Percentiles rank a stretch among this genome's conserved stretches.
These are phyloP conservation scores for Characodon lateralis DNA, from an alignment of 2,797 vertebrate genomes.

Conservation along the genomic window DNA sequence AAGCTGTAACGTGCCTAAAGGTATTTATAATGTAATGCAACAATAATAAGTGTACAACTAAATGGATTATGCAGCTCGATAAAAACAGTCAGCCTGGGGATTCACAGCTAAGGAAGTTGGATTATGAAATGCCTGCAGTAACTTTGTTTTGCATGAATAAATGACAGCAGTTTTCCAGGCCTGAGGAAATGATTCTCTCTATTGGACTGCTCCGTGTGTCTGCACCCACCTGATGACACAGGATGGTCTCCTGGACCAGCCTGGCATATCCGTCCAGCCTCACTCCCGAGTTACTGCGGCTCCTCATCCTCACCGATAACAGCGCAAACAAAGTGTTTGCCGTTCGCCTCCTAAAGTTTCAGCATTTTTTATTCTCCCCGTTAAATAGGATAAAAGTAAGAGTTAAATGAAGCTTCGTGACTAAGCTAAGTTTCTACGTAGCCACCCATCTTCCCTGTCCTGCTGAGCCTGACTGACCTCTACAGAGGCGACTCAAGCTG, in stretches of 20 bases:
- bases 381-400: neutral
- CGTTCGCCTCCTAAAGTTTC: neutral
- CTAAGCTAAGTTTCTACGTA: neutral
- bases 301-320: constrained; percentile 84
- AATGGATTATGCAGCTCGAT: neutral
- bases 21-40: neutral
- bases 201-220: neutral
- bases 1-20: neutral
- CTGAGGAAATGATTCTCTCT: neutral
- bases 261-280: constrained; percentile 92
- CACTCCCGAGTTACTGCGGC: constrained; percentile 96
- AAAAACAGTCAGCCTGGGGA: neutral
- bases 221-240: constrained; percentile 89
- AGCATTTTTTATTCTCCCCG: neutral
- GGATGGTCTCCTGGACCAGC: constrained; percentile 92
- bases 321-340: constrained; percentile 19
- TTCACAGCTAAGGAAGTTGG: neutral
- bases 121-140: neutral
- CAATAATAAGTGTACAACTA: neutral
- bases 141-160: neutral
- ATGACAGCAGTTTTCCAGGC: neutral
- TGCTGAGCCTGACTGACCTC: constrained; percentile 10
- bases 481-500: constrained; percentile 29
- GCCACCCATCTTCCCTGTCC: constrained; percentile 30
- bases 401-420: neutral